Evolutionary conservation across 2,113 vertebrate genomes (phyloP), one percentile per base, ranked within the genome.

Genomic region (Miniopterus natalensis): DNA sequence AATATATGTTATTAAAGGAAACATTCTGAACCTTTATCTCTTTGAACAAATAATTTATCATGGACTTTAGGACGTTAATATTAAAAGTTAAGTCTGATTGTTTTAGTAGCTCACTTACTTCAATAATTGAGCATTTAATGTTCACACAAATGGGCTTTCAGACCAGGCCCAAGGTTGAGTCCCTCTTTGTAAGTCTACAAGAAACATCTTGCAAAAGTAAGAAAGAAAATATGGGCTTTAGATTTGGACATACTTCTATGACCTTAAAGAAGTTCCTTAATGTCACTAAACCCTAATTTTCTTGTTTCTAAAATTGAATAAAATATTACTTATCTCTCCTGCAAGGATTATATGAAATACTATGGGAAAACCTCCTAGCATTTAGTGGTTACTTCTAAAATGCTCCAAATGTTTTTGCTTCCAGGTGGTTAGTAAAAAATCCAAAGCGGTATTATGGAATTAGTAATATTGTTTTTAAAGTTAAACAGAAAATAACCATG

Each of bases 21-120:
- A 77, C 25, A 84, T 53, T 4, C 20, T 92, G 68, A 77, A 2
- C 31, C 10, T 84, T 87, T 90, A 86, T 13, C 15, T 87, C 9
- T 87, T 89, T 71, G 40, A 90, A 12, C 10, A 90, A 92, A 65
- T 63, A 27, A 55, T 57, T 95, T 95, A 84, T 85, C 75, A 42
- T 31, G 31, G 12, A 40, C 36, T 87, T 83, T 71, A 85, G 31
- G 15, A 59, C 70, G 53, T 80, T 90, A 42, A 23, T 59, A 88
- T 68, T 88, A 29, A 70, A 89, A 27, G 2, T 63, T 63, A 74
- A 81, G 27, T 63, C 2, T 2, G 55, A 87, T 51, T 63, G 11
- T 91, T 95, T 78, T 51, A 68, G 2, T 78, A 78, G 63, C 13
- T 94, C 27, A 47, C 18, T 4, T 65, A 42, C 23, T 59, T 77